Evolutionary conservation across 2,888 invertebrate species (phyloP), one percentile per base, ranked within the genome.

Genomic region (Plebejus argus): DNA sequence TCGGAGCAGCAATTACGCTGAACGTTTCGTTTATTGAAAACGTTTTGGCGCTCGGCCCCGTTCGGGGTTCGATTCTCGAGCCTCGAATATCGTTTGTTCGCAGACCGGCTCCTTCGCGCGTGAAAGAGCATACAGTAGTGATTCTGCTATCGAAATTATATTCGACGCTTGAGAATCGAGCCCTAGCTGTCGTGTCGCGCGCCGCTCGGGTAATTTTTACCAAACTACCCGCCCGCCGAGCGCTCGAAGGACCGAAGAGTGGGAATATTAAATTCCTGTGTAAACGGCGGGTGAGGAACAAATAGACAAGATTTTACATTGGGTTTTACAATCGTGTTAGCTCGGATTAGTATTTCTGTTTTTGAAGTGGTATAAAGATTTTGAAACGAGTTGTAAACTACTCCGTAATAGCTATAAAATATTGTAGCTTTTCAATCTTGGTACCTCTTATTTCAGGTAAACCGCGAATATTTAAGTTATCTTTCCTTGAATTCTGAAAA

Each of bases 21-120:
- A 66, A 15, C 28, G 66, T 66, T 66, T 28, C 66, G 66, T 66
- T 66, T 66, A 66, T 66, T 66, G 66, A 66, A 66, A 66, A 33
- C 28, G 66, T 66, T 66, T 66, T 15, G 66, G 66, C 66, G 66
- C 23, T 66, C 66, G 12, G 53, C 53, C 53, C 18, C 53, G 53
- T 53, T 53, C 45, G 1, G 18, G 18, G 4, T 53, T 18, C 53
- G 53, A 53, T 53, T 53, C 18, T 53, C 18, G 53, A 53, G 53
- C 18, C 5, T 53, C 53, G 53, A 53, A 53, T 18, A 6, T 53
- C 53, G 53, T 53, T 53, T 18, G 5, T 2, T 18, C 53, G 53
- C 53, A 18, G 53, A 18, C 53, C 18, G 53, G 4, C 53, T 53
- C 53, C 12, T 18, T 53, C 53, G 18, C 53, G 53, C 4, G 53